phyloP scores from a whole-genome alignment of 2,113 vertebrate species.

The Ptilorrhoa leucosticta region DNA sequence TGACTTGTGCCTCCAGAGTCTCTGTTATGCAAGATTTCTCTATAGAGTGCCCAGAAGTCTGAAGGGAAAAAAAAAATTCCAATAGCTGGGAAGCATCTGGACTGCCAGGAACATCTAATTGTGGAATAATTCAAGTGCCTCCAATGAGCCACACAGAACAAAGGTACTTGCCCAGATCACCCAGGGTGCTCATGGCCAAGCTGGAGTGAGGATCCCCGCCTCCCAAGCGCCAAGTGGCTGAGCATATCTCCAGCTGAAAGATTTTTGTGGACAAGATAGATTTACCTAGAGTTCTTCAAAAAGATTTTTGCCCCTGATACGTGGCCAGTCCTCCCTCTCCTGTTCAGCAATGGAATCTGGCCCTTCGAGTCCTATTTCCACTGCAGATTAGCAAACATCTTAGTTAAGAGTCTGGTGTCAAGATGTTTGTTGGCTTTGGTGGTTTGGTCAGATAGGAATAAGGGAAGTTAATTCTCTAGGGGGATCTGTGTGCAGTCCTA shows the following conservation, averaged over 20 bases:
- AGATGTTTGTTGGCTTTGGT: constrained; percentile 13
- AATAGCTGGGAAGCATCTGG: not conserved
- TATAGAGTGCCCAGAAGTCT: not conserved
- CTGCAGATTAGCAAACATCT: not conserved
- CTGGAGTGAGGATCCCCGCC: not conserved
- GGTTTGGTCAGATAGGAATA: constrained; percentile 23
- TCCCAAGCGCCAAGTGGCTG: not conserved
- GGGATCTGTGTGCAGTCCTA: not conserved
- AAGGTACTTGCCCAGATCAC: not conserved
- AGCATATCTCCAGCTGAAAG: not conserved
- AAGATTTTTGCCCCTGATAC: not conserved
- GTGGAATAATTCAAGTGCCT: not conserved
- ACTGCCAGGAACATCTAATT: not conserved
- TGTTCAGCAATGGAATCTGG: not conserved
- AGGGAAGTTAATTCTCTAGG: constrained; percentile 19
- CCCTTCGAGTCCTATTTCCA: not conserved
- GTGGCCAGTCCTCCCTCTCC: not conserved
- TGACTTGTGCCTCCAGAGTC: not conserved
- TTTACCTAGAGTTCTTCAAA: not conserved
- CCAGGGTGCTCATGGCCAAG: not conserved
- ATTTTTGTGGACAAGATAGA: not conserved
- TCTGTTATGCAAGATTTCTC: not conserved
- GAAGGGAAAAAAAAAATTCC: not conserved
- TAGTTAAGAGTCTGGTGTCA: constrained; percentile 5
- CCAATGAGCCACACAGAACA: not conserved